Conservation (phyloP, 37 sponge, comb jelly and placozoan species). For the Haliclona indistincta region DNA sequence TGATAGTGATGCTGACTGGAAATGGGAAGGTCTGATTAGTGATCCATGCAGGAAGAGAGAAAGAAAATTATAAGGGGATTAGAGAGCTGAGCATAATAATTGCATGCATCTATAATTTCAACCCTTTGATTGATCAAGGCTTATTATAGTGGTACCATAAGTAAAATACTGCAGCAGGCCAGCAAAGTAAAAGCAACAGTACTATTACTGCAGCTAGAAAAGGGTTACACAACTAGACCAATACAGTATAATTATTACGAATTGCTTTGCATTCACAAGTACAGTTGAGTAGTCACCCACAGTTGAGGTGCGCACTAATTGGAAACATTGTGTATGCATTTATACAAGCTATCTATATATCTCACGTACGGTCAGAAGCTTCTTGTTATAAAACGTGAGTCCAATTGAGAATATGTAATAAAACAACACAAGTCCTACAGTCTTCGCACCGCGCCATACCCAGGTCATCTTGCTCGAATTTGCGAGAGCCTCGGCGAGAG, state of each 20-base stretch:
- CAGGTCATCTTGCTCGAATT: neutral
- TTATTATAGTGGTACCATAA: no score
- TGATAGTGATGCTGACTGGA: constrained; percentile 84
- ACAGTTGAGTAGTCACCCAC: neutral
- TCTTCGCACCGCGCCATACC: constrained; percentile 25
- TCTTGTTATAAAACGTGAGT: constrained; percentile 98
- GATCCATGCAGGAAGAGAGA: neutral
- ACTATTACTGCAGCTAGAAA: no score
- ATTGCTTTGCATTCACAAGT: neutral
- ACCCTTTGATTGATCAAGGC: no score
- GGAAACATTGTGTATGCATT: neutral
- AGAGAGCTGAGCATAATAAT: neutral
- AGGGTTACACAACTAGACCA: no score
- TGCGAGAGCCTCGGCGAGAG: no score
- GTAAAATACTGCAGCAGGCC: no score
- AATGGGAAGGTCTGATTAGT: constrained; percentile 60
- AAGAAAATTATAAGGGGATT: neutral
- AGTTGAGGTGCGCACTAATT: neutral
- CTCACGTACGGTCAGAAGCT: constrained; percentile 85
- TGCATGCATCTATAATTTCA: no score
- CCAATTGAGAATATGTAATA: constrained; percentile 92
- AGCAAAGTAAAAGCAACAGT: no score
- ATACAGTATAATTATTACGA: no score
- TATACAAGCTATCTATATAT: neutral
- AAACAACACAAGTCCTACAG: constrained; percentile 62